Conservation (phyloP, 1,140 invertebrate genomes). For the Plodia interpunctella region DNA sequence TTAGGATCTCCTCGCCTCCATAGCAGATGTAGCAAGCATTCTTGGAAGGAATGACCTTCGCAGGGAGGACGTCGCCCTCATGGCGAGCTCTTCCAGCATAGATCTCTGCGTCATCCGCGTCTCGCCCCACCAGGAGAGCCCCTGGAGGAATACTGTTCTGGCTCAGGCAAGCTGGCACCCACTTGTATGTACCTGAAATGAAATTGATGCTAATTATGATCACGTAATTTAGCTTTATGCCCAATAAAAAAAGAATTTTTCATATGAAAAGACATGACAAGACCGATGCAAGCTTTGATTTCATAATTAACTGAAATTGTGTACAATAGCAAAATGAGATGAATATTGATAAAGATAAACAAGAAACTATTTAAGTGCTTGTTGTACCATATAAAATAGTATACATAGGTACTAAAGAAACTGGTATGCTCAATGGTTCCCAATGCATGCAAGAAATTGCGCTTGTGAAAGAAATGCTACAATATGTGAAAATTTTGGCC, state of each 20-base stretch:
- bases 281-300: too few relatives aligned
- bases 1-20: slow-evolving; percentile 80
- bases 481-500: slow-evolving; percentile 43
- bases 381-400: too few relatives aligned
- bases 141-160: slow-evolving; percentile 66
- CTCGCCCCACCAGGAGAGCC: slow-evolving; percentile 83
- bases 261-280: not conserved
- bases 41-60: slow-evolving; percentile 84
- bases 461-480: not conserved
- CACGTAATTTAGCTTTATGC: too few relatives aligned
- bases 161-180: slow-evolving; percentile 68
- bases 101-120: slow-evolving; percentile 83
- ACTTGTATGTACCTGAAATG: slow-evolving; percentile 65
- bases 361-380: too few relatives aligned
- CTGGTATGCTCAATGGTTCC: not conserved
- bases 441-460: not conserved
- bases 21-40: slow-evolving; percentile 81
- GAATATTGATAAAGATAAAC: too few relatives aligned
- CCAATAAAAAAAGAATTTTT: too few relatives aligned
- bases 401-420: too few relatives aligned
- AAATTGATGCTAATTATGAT: too few relatives aligned
- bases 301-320: too few relatives aligned
- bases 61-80: slow-evolving; percentile 85
- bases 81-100: slow-evolving; percentile 86
- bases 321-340: too few relatives aligned